Base-by-base conservation (phyloP, 2,888 invertebrate species). In the Lasiommata megera region DNA sequence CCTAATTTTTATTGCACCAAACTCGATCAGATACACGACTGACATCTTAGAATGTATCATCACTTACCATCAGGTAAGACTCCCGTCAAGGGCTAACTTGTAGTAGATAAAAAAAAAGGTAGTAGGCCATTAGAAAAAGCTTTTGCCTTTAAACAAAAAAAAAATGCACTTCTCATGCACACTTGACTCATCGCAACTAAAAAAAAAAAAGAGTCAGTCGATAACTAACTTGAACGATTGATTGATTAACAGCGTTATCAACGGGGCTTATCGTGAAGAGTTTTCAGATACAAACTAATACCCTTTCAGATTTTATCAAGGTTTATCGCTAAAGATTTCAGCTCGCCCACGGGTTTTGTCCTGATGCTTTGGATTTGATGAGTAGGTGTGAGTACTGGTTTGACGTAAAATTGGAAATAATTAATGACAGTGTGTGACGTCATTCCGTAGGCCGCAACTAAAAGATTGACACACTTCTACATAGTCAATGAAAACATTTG, bases 231-330 rank as follows among this genome's bases (percentile, higher is more conserved):
- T 31, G 9, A 6, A n/a, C n/a, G n/a, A 41, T 41, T 40, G 14
- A 38, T 28, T 52, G 31, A 40, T 52, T 17, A 31, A 31, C 40
- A 41, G 17, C 1, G 29, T 12, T 43, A 50, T 36, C 31, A 23
- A 1, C 3, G 1, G 8, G 29, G 37, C 38, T 51, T 51, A 51
- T 51, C 50, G 28, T 51, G 50, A 38, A 28, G 50, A 11, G 36
- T n/a, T 29, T 37, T 12, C 16, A 16, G 50, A 51, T 51, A 51
- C 3, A 18, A 8, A 18, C 37, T 12, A 46, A 54, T n/a, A 14
- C 29, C 43, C 51, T 44, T 56, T 56, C 50, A 51, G 28, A 51
- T 56, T 51, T 43, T 48, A 55, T 55, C 55, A 28, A 47, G 37
- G 6, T 29, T 44, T 44, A 38, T 46, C 38, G 23, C n/a, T 17